These are phyloP conservation scores for Pinctada fucata DNA, from an alignment of 2,888 invertebrate species.

Conservation along the genomic window DNA sequence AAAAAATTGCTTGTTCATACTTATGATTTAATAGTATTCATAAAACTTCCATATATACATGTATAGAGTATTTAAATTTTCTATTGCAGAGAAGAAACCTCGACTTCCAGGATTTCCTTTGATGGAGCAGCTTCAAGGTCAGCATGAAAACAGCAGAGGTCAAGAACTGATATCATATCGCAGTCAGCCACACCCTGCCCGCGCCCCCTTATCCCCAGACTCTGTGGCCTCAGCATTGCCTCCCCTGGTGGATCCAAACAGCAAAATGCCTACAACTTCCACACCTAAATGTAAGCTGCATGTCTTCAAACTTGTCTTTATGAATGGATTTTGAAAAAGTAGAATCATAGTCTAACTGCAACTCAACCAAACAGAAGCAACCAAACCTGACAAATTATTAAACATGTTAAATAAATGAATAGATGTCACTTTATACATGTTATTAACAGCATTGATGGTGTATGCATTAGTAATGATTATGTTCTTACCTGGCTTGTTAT, in stretches of 20 bases:
- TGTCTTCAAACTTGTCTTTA: neutral
- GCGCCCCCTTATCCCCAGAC: constrained; percentile 28
- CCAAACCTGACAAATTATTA: too few relatives aligned
- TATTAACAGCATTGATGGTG: too few relatives aligned
- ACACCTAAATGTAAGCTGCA: constrained; percentile 34
- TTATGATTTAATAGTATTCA: too few relatives aligned
- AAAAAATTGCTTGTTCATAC: too few relatives aligned
- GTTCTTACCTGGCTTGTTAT: neutral
- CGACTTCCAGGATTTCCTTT: constrained; percentile 48
- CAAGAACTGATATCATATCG: constrained; percentile 28
- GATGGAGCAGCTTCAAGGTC: constrained; percentile 16
- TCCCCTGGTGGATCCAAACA: constrained; percentile 46
- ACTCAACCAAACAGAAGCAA: too few relatives aligned
- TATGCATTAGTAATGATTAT: too few relatives aligned
- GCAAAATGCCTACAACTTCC: constrained; percentile 27
- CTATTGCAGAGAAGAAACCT: constrained; percentile 63
- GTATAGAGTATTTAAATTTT: neutral
- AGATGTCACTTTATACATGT: too few relatives aligned
- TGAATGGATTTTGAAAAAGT: too few relatives aligned
- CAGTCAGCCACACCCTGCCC: constrained; percentile 51
- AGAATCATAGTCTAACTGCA: too few relatives aligned
- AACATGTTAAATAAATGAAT: too few relatives aligned
- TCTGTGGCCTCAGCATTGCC: constrained; percentile 53
- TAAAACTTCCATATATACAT: too few relatives aligned
- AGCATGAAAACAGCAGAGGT: constrained; percentile 26